These are phyloP conservation scores for Ctenosaura bakeri DNA, from an alignment of 2,797 vertebrate genomes.

Conservation along the genomic window DNA sequence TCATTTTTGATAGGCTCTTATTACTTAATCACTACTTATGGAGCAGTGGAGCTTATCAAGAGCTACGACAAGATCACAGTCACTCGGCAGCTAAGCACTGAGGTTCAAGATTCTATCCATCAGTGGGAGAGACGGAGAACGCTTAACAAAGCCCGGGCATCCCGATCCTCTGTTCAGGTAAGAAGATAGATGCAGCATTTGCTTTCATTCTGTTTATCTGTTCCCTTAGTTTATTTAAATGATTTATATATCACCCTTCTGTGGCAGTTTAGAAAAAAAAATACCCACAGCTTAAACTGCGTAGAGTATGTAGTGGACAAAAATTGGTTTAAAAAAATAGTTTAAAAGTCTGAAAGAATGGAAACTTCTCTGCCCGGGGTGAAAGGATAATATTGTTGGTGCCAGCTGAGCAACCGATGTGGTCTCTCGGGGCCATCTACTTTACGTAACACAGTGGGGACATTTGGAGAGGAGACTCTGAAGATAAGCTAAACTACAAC, in stretches of 20 bases:
- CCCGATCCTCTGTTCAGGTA: slow-evolving; percentile 91
- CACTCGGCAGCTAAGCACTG: slow-evolving; percentile 91
- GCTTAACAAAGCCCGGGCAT: slow-evolving; percentile 88
- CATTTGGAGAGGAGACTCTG: not conserved
- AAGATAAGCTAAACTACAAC: not conserved
- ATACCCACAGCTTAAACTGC: not conserved
- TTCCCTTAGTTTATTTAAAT: not conserved
- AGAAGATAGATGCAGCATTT: not conserved
- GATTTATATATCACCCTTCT: not conserved
- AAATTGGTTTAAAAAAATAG: not conserved
- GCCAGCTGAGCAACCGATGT: not conserved
- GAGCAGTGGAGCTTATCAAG: slow-evolving; percentile 95
- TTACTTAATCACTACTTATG: slow-evolving; percentile 97
- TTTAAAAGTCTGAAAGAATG: not conserved
- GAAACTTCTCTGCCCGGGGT: not conserved
- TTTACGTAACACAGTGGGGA: not conserved
- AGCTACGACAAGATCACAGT: slow-evolving; percentile 93
- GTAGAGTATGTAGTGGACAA: not conserved
- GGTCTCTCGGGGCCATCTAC: not conserved
- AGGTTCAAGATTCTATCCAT: slow-evolving; percentile 97
- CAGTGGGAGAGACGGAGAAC: slow-evolving; percentile 96
- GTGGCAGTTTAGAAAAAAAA: not conserved
- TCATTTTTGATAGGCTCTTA: slow-evolving; percentile 87
- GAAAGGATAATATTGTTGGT: not conserved
- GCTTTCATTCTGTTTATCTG: not conserved